Evolutionary conservation across 23 tunicate genomes (phyloP).

Genomic region (Trididemnum miniatum): DNA sequence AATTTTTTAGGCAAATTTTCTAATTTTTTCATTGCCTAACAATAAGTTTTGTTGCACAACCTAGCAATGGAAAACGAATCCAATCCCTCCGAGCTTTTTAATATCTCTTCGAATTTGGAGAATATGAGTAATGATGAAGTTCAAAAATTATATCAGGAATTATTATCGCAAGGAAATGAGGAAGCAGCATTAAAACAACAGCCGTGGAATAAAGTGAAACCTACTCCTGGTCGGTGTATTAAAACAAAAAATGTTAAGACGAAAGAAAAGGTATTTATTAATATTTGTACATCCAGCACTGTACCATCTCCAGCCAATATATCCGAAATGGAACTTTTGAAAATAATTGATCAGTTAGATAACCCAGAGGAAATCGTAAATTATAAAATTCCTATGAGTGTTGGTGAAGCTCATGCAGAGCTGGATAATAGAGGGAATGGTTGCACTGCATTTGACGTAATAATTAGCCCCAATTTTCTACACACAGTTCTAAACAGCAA

Average conservation of each 20-base stretch:
- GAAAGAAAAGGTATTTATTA: constrained; percentile 81
- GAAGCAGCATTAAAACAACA: not conserved
- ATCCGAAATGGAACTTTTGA: constrained; percentile 61
- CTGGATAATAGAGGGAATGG: constrained; percentile 75
- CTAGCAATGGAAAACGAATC: too few species aligned
- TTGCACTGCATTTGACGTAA: constrained; percentile 85
- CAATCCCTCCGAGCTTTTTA: constrained; percentile 55
- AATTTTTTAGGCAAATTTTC: too few species aligned
- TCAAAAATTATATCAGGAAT: constrained; percentile 64
- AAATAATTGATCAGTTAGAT: constrained; percentile 57
- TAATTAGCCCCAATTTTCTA: constrained; percentile 71
- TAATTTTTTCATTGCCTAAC: too few species aligned
- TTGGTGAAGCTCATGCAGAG: constrained; percentile 89
- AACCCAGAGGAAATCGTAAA: constrained; percentile 73
- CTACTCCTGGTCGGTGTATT: constrained; percentile 90
- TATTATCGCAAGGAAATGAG: constrained; percentile 12
- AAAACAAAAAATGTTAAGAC: constrained; percentile 69
- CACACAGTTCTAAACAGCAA: constrained; percentile 59
- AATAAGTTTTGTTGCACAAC: too few species aligned
- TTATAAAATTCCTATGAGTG: constrained; percentile 87
- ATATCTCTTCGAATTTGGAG: constrained; percentile 39
- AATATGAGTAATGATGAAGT: constrained; percentile 63
- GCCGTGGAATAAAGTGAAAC: constrained; percentile 57
- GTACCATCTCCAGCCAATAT: constrained; percentile 73
- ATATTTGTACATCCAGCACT: constrained; percentile 84